Evolutionary conservation across 2,113 vertebrate genomes (phyloP), one percentile per base, ranked within the genome.

Genomic region (Manacus vitellinus): DNA sequence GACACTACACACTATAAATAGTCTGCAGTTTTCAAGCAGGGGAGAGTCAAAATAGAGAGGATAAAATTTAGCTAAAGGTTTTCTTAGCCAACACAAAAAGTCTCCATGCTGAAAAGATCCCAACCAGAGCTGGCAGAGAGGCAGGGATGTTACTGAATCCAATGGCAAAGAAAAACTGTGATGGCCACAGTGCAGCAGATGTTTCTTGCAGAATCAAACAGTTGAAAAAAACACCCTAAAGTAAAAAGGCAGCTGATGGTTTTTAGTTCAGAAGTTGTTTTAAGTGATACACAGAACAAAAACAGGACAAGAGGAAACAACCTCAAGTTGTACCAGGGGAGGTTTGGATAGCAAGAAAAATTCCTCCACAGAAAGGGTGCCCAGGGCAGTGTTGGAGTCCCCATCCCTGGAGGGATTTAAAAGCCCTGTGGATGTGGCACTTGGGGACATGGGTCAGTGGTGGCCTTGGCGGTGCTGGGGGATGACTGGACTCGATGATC

Each of bases 401-500:
- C 39, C 41, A 61, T 5, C 1, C 17, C 63, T 27, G 19, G 15
- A 2, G 12, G 24, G 39, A 54, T 12, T n/a, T 14, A n/a, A 54
- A 61, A 75, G 1, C 7, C 0, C 0, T 35, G 41, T 43, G 55
- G 41, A 83, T 35, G 71, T 90, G 71, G 47, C 47, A 55, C 79
- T 6, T 63, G 63, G 55, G 47, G 72, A 90, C 31, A 9, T 0
- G 31, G 43, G 17, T 11, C 16, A 35, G 30, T 10, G 71, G n/a
- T 70, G 71, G 55, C 47, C 25, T 7, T 35, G 55, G 55, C 30
- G 62, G 46, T 4, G 55, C 55, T 47, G 71, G 41, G 41, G 16
- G 30, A 18, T 1, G 3, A n/a, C 0, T 62, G 41, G 16, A 62
- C 20, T 31, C 1, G 6, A 35, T 4, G 6, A n/a, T 8, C 46